Conservation (phyloP, 2,888 invertebrate species). For the Ptycholaimellus sp. region DNA sequence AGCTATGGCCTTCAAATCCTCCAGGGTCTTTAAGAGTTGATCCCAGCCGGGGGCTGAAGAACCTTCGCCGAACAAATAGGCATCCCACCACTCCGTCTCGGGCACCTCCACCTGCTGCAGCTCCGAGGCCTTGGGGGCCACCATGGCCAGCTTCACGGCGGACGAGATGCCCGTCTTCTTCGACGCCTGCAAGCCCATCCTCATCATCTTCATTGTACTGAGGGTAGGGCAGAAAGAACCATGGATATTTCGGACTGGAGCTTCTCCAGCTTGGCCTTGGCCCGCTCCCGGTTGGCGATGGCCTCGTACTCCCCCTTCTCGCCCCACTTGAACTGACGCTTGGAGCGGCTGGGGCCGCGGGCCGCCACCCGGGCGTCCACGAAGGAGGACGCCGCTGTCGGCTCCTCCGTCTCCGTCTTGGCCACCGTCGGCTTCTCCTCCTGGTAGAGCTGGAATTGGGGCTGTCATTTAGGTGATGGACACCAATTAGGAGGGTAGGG, state of each 20-base stretch:
- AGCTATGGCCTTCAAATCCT: too few species aligned
- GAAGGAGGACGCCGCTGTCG: background rate
- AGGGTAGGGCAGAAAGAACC: background rate
- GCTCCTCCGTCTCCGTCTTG: too few species aligned
- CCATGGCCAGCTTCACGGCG: slow-evolving; percentile 74
- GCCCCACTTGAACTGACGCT: slow-evolving; percentile 63
- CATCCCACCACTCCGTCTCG: slow-evolving; percentile 22
- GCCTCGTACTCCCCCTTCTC: slow-evolving; percentile 86
- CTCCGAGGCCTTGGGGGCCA: slow-evolving; percentile 58
- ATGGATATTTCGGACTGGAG: slow-evolving; percentile 38
- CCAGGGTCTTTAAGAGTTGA: too few species aligned
- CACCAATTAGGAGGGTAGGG: too few species aligned
- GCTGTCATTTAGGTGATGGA: too few species aligned
- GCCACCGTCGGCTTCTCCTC: too few species aligned
- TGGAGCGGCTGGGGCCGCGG: slow-evolving; percentile 37
- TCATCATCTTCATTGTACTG: slow-evolving; percentile 4
- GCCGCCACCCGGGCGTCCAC: background rate
- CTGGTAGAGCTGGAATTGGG: too few species aligned
- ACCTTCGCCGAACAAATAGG: too few species aligned
- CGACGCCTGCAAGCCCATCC: slow-evolving; percentile 58
- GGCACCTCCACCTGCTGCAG: too few species aligned
- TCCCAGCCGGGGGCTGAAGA: too few species aligned
- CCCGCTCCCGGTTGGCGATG: slow-evolving; percentile 59
- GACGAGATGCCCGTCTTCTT: slow-evolving; percentile 92
- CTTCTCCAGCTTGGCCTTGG: slow-evolving; percentile 74